These are phyloP conservation scores for Cerceris ruficornis DNA, from an alignment of 2,888 invertebrate genomes.

Conservation along the genomic window DNA sequence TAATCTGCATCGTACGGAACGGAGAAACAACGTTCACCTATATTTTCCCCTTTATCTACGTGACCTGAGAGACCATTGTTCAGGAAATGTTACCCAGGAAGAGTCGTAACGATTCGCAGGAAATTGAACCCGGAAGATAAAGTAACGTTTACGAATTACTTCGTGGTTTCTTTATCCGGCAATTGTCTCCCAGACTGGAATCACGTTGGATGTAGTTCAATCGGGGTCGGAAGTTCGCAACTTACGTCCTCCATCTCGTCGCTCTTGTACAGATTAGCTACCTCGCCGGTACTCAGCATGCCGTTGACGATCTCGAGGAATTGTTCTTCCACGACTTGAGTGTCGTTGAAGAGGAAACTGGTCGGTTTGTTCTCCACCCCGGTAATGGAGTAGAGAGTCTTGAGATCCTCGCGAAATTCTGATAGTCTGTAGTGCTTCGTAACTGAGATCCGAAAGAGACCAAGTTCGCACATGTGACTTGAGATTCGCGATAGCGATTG, in stretches of 20 bases:
- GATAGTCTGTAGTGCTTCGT: slow-evolving; percentile 89
- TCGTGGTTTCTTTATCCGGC: no score
- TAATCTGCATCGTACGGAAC: slow-evolving; percentile 82
- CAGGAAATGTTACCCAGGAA: no score
- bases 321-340: slow-evolving; percentile 91
- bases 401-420: slow-evolving; percentile 93
- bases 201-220: neutral
- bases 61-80: no score
- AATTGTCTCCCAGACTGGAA: neutral
- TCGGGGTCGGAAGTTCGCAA: slow-evolving; percentile 40
- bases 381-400: slow-evolving; percentile 87
- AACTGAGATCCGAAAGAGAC: slow-evolving; percentile 90
- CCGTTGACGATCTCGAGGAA: slow-evolving; percentile 96
- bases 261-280: slow-evolving; percentile 92
- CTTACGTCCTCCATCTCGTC: slow-evolving; percentile 95
- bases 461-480: slow-evolving; percentile 90
- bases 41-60: no score
- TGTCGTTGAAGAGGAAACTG: slow-evolving; percentile 93
- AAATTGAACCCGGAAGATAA: no score
- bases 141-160: neutral
- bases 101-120: neutral
- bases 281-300: slow-evolving; percentile 93
- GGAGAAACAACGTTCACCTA: no score
- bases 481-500: slow-evolving; percentile 91
- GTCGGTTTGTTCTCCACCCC: slow-evolving; percentile 90